Conservation (phyloP, 2,113 vertebrate species). For the Thymallus thymallus region DNA sequence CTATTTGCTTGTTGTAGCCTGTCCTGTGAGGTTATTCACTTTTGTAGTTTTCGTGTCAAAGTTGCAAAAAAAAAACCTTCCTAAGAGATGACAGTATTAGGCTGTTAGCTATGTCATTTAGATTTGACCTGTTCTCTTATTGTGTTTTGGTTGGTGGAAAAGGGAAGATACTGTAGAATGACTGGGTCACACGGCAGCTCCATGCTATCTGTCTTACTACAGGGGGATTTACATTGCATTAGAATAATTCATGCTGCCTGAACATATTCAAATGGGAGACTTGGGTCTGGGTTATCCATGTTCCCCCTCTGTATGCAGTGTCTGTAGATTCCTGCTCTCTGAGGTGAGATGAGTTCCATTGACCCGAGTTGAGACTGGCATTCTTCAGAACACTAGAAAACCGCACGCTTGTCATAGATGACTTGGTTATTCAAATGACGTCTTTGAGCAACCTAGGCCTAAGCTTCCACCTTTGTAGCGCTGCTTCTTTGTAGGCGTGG, state of each 20-base stretch:
- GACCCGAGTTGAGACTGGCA: not conserved
- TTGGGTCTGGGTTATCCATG: not conserved
- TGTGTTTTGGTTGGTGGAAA: not conserved
- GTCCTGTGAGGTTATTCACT: too few species aligned
- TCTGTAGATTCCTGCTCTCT: conserved; percentile 1
- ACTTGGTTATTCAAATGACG: not conserved
- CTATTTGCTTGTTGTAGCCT: too few species aligned
- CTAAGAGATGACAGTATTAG: not conserved
- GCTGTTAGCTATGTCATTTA: not conserved
- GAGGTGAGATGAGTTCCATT: not conserved
- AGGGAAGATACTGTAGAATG: not conserved
- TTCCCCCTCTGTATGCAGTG: conserved; percentile 20
- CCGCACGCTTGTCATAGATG: not conserved
- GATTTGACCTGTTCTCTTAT: not conserved
- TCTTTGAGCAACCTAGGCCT: not conserved
- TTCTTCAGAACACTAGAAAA: conserved; percentile 10
- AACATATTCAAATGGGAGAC: conserved; percentile 31
- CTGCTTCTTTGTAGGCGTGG: not conserved
- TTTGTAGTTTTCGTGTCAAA: too few species aligned
- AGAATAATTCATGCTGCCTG: conserved; percentile 43
- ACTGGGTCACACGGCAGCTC: not conserved
- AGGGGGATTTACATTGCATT: conserved; percentile 45
- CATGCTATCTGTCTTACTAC: conserved; percentile 26
- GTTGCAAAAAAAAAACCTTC: too few species aligned
- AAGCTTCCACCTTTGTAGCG: too few species aligned